Percentiles rank a stretch among this genome's conserved stretches.
Evolutionary conservation across 2,113 vertebrate genomes (phyloP).

Genomic region (Pseudopodoces humilis): DNA sequence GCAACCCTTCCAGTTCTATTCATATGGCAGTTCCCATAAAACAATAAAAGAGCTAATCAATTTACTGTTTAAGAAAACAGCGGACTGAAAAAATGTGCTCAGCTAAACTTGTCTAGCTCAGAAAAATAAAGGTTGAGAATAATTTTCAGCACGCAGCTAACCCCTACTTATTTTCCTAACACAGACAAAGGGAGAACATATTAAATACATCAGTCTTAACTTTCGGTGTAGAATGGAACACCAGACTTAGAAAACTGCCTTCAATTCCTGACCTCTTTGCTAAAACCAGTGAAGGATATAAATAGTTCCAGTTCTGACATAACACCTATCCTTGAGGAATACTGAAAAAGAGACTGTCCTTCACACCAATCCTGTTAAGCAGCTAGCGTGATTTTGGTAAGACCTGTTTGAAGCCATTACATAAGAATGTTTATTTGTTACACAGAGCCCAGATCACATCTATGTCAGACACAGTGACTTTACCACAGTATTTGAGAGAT

Average conservation of each 20-base stretch:
- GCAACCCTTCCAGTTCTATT: slow-evolving; percentile 14
- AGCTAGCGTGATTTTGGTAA: neutral
- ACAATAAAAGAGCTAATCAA: slow-evolving; percentile 29
- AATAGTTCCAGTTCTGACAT: slow-evolving; percentile 1
- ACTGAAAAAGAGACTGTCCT: slow-evolving; percentile 4
- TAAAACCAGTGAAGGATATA: slow-evolving; percentile 12
- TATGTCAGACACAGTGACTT: neutral
- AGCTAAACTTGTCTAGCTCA: neutral
- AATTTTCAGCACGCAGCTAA: slow-evolving; percentile 4
- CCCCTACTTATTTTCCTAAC: neutral
- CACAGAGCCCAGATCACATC: neutral
- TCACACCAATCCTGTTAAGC: neutral
- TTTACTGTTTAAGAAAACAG: slow-evolving; percentile 42
- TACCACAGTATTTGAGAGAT: neutral
- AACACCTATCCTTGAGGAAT: neutral
- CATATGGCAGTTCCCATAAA: neutral
- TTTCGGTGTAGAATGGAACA: neutral
- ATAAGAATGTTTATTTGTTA: neutral
- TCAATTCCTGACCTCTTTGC: neutral
- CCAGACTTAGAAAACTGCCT: neutral
- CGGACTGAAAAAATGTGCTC: neutral
- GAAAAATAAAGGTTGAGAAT: slow-evolving; percentile 10
- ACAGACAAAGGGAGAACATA: neutral
- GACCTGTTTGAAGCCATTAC: neutral
- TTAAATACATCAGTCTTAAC: neutral